phyloP scores from a whole-genome alignment of 1,140 invertebrate genomes.

The Glomeris maerens region DNA sequence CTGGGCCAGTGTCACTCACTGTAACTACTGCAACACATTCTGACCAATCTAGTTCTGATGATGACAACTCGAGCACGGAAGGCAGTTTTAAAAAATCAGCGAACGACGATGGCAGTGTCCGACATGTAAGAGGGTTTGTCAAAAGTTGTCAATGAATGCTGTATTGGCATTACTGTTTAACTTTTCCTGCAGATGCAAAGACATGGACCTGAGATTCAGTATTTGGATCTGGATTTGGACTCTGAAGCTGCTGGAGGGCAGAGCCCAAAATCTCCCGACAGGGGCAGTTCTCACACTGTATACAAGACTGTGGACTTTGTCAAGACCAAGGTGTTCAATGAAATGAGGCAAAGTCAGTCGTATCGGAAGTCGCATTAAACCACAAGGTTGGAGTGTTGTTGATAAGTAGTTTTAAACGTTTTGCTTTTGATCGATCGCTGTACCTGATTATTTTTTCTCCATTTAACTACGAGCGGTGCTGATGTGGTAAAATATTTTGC shows the following conservation, averaged over 20 bases:
- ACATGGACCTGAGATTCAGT: slow-evolving; percentile 45
- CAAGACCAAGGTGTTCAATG: slow-evolving; percentile 78
- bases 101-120: slow-evolving; percentile 19
- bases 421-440: too few species aligned
- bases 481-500: too few species aligned
- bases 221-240: slow-evolving; percentile 59
- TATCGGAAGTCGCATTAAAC: slow-evolving; percentile 21
- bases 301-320: slow-evolving; percentile 84
- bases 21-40: neutral
- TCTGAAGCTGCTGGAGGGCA: slow-evolving; percentile 18
- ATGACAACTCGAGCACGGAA: slow-evolving; percentile 17
- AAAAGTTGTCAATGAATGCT: too few species aligned
- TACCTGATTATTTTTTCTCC: too few species aligned
- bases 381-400: too few species aligned
- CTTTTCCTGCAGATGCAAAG: too few species aligned
- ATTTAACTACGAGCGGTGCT: too few species aligned
- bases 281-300: slow-evolving; percentile 37
- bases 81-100: slow-evolving; percentile 19
- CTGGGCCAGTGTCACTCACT: neutral
- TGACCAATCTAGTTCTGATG: slow-evolving; percentile 15
- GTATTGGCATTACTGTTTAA: too few species aligned
- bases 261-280: slow-evolving; percentile 21
- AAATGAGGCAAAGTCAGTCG: slow-evolving; percentile 53
- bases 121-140: too few species aligned
- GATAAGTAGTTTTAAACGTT: too few species aligned